Evolutionary conservation across 53 echinoderm and acorn worm genomes (phyloP), one percentile per base, ranked within the genome.

Genomic region (Apostichopus leukothele): DNA sequence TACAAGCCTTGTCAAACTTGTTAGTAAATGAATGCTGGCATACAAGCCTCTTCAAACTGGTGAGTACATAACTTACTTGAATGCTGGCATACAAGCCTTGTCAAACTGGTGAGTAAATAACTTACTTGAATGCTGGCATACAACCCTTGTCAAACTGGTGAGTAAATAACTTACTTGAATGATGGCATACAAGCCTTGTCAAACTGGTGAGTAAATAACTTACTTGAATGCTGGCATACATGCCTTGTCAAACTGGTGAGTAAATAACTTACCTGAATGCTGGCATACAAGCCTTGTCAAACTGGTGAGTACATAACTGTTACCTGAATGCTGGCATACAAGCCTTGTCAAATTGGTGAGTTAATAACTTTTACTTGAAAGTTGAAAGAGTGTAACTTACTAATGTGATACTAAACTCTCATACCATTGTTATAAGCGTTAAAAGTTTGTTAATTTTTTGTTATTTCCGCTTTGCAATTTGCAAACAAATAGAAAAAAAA

Each of bases 91-190:
- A 25, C 98, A 97, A 27, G 98, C 98, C 5, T 86, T 97, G 9
- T 97, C 98, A 12, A 97, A 97, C 84, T 97, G 98, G 98, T 97
- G 89, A 83, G 95, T 91, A 54, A 3, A 39, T 39, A 39, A 39
- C 39, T 39, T 2, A 39, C 39, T 39, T 39, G 0, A 97, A 97
- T 66, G 83, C 94, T 57, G 98, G 98, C 50, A 97, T 97, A 25
- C 98, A 97, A 27, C 95, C 98, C 5, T 86, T 97, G 9, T 97
- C 98, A 12, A 97, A 97, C 84, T 97, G 98, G 98, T 97, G 89
- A 86, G 95, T 91, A 54, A 54, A 97, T 83, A 97, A 95, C 4
- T 88, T 95, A 97, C 83, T 87, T 97, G 68, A 97, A 94, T 86
- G 89, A 95, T 86, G 25, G 25, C 25, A 25, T 25, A 25, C 25